Percentiles rank a stretch among this genome's conserved stretches.
Conservation (phyloP, 1,140 invertebrate genomes). For the Nasonia giraulti region DNA sequence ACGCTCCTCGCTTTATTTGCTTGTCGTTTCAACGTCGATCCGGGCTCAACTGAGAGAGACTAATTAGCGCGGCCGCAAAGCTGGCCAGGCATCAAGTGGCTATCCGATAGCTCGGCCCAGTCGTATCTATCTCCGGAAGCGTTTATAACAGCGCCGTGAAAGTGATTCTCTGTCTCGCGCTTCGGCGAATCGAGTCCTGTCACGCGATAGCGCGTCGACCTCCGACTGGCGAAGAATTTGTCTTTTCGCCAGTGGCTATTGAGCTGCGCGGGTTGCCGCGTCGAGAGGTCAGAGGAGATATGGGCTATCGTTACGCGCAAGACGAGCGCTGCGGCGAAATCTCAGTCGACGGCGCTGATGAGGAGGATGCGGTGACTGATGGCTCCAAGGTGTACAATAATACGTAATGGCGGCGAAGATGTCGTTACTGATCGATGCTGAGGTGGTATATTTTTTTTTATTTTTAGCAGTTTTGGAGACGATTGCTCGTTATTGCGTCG, state of each 20-base stretch:
- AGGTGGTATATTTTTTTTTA: neutral
- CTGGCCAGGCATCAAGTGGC: neutral
- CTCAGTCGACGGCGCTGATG: neutral
- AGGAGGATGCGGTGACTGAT: neutral
- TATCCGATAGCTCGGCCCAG: neutral
- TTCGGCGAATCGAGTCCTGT: constrained; percentile 25
- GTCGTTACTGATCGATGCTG: too few relatives aligned
- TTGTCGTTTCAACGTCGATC: neutral
- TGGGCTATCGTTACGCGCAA: neutral
- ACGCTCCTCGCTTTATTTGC: neutral
- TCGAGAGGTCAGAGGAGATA: neutral
- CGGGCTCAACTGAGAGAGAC: neutral
- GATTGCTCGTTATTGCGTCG: neutral
- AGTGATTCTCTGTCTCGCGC: constrained; percentile 13
- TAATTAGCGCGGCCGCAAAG: constrained; percentile 15
- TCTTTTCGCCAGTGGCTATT: neutral
- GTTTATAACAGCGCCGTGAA: neutral
- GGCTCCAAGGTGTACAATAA: too few relatives aligned
- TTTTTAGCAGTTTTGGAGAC: neutral
- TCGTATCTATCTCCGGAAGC: neutral
- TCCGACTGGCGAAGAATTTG: neutral
- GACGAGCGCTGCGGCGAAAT: neutral
- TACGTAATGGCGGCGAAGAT: too few relatives aligned
- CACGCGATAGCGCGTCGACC: neutral
- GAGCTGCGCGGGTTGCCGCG: neutral